Conservation (phyloP, 2,113 vertebrate species). For the Callaeas wilsoni region DNA sequence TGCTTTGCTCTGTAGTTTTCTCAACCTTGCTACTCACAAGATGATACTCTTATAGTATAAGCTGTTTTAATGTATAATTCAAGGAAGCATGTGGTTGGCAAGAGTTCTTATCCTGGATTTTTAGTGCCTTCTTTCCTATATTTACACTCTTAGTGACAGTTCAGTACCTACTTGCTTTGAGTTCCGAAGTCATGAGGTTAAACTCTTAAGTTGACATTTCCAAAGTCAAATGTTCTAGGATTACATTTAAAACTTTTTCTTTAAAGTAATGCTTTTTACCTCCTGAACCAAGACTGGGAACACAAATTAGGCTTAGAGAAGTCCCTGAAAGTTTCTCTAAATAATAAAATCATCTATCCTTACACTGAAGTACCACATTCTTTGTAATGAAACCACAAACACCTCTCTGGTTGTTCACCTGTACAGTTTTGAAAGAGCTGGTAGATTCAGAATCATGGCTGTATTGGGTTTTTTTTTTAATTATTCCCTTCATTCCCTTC, state of each 20-base stretch:
- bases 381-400: background rate
- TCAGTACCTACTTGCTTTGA: background rate
- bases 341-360: background rate
- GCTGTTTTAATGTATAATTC: constrained; percentile 60
- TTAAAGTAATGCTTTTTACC: background rate
- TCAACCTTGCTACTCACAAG: constrained; percentile 8
- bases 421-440: background rate
- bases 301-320: background rate
- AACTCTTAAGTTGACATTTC: constrained; percentile 36
- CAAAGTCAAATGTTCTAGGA: background rate
- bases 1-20: constrained; percentile 34
- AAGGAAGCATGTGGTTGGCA: background rate
- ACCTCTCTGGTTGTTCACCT: background rate
- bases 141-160: constrained; percentile 31
- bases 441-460: background rate
- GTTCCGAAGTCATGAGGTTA: constrained; percentile 17
- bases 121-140: background rate
- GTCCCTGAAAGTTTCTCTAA: background rate
- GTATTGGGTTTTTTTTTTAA: background rate
- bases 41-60: constrained; percentile 51
- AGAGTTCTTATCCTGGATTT: constrained; percentile 61
- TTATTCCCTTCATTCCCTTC: background rate
- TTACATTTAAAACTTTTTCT: background rate
- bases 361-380: background rate
- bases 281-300: background rate